Evolutionary conservation across 2,888 invertebrate species (phyloP).

Genomic region (Rhamphomyia laevipes): DNA sequence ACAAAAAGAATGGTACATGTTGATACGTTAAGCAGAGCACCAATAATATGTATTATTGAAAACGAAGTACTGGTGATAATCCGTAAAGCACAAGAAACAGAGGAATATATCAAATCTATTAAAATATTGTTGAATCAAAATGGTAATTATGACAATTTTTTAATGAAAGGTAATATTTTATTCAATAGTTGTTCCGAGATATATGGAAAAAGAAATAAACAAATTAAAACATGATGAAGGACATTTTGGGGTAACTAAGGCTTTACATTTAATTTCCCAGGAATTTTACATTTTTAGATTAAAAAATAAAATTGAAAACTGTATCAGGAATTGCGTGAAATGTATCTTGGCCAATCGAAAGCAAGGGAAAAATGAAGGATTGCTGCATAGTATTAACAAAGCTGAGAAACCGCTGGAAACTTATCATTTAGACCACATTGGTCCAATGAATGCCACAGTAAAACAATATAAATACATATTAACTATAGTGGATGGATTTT

Average conservation of each 20-base stretch:
- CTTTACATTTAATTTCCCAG: neutral
- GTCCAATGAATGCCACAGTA: too few species aligned
- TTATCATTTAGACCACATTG: too few species aligned
- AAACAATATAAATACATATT: too few species aligned
- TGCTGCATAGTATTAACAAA: too few species aligned
- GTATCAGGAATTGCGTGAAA: too few species aligned
- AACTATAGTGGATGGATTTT: too few species aligned
- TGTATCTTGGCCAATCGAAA: too few species aligned
- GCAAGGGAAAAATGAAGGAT: too few species aligned
- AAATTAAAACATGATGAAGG: conserved; percentile 7
- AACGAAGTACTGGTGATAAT: neutral
- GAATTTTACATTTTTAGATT: conserved; percentile 6
- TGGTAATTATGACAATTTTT: conserved; percentile 1
- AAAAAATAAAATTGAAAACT: conserved; percentile 4
- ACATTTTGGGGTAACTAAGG: conserved; percentile 7
- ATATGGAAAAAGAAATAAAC: conserved; percentile 7
- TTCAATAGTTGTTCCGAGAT: conserved; percentile 3
- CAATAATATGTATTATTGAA: neutral
- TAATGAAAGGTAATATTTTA: conserved; percentile 3
- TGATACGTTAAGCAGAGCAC: conserved; percentile 2
- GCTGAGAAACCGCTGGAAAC: too few species aligned
- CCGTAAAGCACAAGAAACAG: conserved; percentile 3
- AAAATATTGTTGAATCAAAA: conserved; percentile 5
- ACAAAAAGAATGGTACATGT: conserved; percentile 4
- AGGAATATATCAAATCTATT: conserved; percentile 5